phyloP scores from a whole-genome alignment of 2,888 invertebrate genomes.

The Sturmia bella region DNA sequence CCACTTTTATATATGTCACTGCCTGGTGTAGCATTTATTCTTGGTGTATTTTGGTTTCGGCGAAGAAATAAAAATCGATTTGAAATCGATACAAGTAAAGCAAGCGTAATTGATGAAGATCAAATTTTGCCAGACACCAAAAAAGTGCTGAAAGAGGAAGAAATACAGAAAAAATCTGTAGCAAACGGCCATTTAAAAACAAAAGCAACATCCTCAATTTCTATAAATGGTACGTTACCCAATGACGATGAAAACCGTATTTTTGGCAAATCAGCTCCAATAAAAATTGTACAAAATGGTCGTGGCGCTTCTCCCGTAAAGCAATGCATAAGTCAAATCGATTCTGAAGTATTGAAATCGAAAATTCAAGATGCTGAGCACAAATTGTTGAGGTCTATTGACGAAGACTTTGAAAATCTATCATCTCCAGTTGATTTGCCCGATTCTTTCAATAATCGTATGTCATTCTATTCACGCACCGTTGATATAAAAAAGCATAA shows the following conservation, averaged over 20 bases:
- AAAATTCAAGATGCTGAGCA: constrained; percentile 80
- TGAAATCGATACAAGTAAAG: constrained; percentile 74
- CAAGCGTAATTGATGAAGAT: constrained; percentile 63
- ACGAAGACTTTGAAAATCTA: constrained; percentile 79
- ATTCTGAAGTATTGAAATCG: constrained; percentile 84
- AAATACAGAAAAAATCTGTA: constrained; percentile 71
- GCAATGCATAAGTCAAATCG: constrained; percentile 87
- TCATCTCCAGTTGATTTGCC: constrained; percentile 80
- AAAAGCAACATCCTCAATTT: constrained; percentile 74
- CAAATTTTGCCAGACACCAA: constrained; percentile 63
- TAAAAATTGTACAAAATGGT: constrained; percentile 85
- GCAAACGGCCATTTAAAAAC: constrained; percentile 66
- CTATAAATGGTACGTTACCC: constrained; percentile 73
- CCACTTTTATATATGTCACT: constrained; percentile 90
- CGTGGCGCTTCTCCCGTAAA: constrained; percentile 85
- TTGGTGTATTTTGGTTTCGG: constrained; percentile 91
- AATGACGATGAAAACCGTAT: constrained; percentile 76
- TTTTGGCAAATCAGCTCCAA: constrained; percentile 86
- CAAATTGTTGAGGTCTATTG: constrained; percentile 77
- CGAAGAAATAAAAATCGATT: constrained; percentile 85
- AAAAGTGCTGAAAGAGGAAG: constrained; percentile 66
- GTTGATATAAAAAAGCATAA: constrained; percentile 75
- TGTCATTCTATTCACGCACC: constrained; percentile 76
- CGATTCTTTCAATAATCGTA: constrained; percentile 78
- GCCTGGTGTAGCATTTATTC: constrained; percentile 89